A percentile compares a stretch with the other conserved stretches of the same genome.
These are phyloP conservation scores for Drosophila varians DNA, from an alignment of 1,140 invertebrate species.

Conservation along the genomic window DNA sequence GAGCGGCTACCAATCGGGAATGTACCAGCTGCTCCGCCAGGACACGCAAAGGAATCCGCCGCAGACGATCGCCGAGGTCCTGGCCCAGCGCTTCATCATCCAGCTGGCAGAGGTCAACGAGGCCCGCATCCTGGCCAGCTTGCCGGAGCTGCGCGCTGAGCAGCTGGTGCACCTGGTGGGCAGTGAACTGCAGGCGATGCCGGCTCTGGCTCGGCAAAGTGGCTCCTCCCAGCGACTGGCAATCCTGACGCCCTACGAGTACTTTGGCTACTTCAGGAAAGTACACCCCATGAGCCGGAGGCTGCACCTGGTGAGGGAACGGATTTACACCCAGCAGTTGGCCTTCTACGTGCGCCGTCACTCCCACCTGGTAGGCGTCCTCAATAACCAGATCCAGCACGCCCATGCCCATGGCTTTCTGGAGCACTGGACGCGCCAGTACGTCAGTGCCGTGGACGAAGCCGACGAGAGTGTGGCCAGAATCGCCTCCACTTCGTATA, in stretches of 20 bases:
- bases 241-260: slow-evolving; percentile 69
- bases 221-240: slow-evolving; percentile 46
- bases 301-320: slow-evolving; percentile 63
- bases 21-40: slow-evolving; percentile 71
- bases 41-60: slow-evolving; percentile 67
- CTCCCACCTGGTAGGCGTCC: slow-evolving; percentile 61
- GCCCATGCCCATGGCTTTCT: slow-evolving; percentile 61
- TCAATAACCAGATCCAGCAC: slow-evolving; percentile 57
- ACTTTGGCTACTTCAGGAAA: slow-evolving; percentile 73
- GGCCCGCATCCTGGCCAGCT: slow-evolving; percentile 52
- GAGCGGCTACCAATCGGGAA: slow-evolving; percentile 72
- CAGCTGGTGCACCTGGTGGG: slow-evolving; percentile 37
- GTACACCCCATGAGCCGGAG: slow-evolving; percentile 58
- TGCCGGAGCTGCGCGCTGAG: slow-evolving; percentile 49
- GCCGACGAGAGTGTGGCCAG: slow-evolving; percentile 52
- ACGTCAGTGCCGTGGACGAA: slow-evolving; percentile 64
- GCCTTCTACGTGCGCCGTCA: slow-evolving; percentile 67
- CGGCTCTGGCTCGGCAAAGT: slow-evolving; percentile 36
- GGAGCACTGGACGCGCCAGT: slow-evolving; percentile 66
- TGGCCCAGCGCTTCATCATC: slow-evolving; percentile 54
- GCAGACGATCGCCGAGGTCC: slow-evolving; percentile 65
- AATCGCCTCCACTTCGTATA: slow-evolving; percentile 35
- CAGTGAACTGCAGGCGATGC: slow-evolving; percentile 64
- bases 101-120: slow-evolving; percentile 53
- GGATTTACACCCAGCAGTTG: slow-evolving; percentile 71